Percentiles rank a stretch among this genome's conserved stretches.
These are phyloP conservation scores for Alloscopus bannaensis DNA, from an alignment of 2,888 invertebrate genomes.

Conservation along the genomic window DNA sequence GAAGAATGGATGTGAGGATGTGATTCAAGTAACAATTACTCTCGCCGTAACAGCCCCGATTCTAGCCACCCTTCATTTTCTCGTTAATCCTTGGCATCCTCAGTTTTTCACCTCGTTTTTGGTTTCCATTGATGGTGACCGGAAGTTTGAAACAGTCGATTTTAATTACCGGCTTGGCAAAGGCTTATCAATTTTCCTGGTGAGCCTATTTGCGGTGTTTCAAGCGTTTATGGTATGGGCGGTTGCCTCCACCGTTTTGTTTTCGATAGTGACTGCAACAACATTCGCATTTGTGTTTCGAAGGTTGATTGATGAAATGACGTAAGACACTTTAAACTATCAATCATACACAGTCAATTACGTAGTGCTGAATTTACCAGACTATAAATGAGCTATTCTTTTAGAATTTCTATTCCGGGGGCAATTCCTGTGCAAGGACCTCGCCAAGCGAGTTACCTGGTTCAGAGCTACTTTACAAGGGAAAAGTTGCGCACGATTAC, in stretches of 20 bases:
- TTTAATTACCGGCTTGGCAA: neutral
- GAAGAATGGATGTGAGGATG: conserved; percentile 53
- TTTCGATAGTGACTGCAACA: conserved; percentile 25
- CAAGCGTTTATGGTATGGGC: conserved; percentile 35
- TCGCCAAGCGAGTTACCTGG: neutral
- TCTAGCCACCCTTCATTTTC: conserved; percentile 21
- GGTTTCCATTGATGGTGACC: neutral
- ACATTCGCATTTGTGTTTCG: conserved; percentile 31
- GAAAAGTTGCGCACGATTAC: conserved; percentile 31
- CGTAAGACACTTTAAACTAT: conserved; percentile 26
- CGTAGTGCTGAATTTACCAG: neutral
- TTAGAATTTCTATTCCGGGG: too few species aligned
- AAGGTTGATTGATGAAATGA: conserved; percentile 32
- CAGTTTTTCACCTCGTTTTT: conserved; percentile 28
- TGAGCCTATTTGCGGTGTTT: conserved; percentile 1
- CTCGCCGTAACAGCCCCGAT: conserved; percentile 28
- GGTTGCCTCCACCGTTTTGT: conserved; percentile 28
- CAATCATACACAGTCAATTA: neutral
- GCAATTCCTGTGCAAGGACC: too few species aligned
- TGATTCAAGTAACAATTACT: conserved; percentile 27
- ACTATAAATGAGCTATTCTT: too few species aligned
- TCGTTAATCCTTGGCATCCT: conserved; percentile 28
- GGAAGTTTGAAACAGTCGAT: neutral
- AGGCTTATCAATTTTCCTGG: neutral
- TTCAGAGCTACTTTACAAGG: conserved; percentile 24